These are phyloP conservation scores for Galagoides demidoff DNA, from an alignment of 2,797 vertebrate species.

Conservation along the genomic window DNA sequence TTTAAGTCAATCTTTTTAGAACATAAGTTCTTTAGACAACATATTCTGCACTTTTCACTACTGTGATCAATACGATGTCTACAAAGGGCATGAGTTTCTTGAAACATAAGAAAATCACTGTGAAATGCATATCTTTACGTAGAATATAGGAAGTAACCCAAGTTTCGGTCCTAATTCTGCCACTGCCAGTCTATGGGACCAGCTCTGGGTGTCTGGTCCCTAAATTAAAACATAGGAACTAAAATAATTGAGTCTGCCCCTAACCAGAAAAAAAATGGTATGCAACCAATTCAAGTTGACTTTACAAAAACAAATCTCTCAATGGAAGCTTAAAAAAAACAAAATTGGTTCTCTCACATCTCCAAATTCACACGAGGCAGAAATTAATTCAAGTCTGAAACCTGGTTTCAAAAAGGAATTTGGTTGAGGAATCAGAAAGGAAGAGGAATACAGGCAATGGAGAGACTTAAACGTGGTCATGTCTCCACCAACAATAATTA, in stretches of 20 bases:
- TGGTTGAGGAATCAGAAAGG: background rate
- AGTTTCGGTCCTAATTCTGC: background rate
- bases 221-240: background rate
- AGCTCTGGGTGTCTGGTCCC: background rate
- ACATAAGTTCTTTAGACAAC: conserved; percentile 23
- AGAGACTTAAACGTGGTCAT: conserved; percentile 18
- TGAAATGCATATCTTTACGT: background rate
- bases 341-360: background rate
- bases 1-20: conserved; percentile 57
- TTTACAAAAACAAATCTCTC: conserved; percentile 38
- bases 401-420: conserved; percentile 9
- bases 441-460: background rate
- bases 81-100: background rate
- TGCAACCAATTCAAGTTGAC: background rate
- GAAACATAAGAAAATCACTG: conserved; percentile 32
- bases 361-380: background rate
- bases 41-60: conserved; percentile 38
- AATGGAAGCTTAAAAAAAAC: conserved; percentile 34
- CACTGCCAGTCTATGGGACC: background rate
- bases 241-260: background rate
- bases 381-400: conserved; percentile 60
- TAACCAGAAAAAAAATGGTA: background rate
- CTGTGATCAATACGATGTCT: background rate
- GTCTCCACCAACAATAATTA: conserved; percentile 50
- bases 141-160: background rate